Percentiles rank a stretch among this genome's conserved stretches.
phyloP scores from a whole-genome alignment of 1,140 invertebrate genomes.

The Paramacrobiotus metropolitanus region DNA sequence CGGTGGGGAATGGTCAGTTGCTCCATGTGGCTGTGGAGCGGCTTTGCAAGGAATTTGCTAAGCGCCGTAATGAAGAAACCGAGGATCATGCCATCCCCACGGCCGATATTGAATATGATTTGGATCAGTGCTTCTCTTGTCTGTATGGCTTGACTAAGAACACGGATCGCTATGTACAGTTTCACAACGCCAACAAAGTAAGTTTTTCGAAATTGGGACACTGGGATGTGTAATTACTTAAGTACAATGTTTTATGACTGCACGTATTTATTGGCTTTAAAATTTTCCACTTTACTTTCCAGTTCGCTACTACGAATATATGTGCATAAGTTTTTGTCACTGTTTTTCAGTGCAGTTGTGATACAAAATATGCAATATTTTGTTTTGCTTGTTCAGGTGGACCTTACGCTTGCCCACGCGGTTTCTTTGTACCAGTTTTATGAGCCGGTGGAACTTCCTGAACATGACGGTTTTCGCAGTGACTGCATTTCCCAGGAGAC shows the following conservation, averaged over 20 bases:
- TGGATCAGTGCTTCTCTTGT: conserved; percentile 71
- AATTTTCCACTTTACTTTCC: no score
- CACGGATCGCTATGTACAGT: conserved; percentile 34
- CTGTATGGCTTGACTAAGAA: conserved; percentile 34
- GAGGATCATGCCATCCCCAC: conserved; percentile 20
- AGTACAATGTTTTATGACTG: no score
- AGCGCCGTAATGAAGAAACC: conserved; percentile 20
- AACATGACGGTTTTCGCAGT: conserved; percentile 49
- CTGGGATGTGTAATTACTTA: no score
- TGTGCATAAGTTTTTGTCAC: no score
- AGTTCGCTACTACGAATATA: no score
- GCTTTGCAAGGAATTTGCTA: conserved; percentile 35
- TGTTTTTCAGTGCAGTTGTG: no score
- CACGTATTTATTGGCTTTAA: no score
- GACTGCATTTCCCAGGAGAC: conserved; percentile 36
- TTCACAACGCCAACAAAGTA: conserved; percentile 41
- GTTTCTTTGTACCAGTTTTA: conserved; percentile 59
- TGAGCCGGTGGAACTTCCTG: conserved; percentile 47
- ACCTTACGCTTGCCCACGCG: conserved; percentile 49
- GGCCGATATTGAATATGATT: conserved; percentile 35
- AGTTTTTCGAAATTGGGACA: no score
- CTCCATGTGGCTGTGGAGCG: conserved; percentile 48
- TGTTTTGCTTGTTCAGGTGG: no score
- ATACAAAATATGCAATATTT: no score
- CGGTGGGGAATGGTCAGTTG: conserved; percentile 43